Conservation (phyloP, 1,140 invertebrate genomes). For the Arctopsyche grandis region DNA sequence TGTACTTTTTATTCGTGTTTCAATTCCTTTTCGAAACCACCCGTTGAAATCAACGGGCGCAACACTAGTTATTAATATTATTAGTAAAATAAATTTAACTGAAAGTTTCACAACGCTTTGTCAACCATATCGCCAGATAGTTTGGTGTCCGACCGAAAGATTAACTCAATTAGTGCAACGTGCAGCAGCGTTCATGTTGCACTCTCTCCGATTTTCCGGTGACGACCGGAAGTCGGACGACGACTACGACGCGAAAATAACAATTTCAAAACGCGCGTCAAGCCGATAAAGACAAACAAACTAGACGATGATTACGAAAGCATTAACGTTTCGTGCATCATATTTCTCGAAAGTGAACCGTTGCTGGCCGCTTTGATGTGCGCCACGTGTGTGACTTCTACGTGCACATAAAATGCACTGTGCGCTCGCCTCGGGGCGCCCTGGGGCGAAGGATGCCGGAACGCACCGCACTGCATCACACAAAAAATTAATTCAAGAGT, state of each 20-base stretch:
- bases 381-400: conserved; percentile 24
- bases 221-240: neutral
- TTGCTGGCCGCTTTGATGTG: conserved; percentile 31
- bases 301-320: conserved; percentile 18
- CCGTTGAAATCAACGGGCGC: no score
- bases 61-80: no score
- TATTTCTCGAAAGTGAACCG: conserved; percentile 23
- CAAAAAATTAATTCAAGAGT: conserved; percentile 51
- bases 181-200: no score
- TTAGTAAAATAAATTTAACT: no score
- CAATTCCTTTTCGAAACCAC: no score
- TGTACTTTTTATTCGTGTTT: no score
- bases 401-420: no score
- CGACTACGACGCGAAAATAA: conserved; percentile 24
- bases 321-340: conserved; percentile 38
- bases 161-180: no score
- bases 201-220: neutral
- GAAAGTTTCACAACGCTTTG: no score
- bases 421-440: no score
- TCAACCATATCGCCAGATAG: no score
- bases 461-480: conserved; percentile 35
- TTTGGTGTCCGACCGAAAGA: no score
- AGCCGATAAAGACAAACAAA: conserved; percentile 16
- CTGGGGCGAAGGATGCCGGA: neutral
- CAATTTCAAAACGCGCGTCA: conserved; percentile 21